Percentiles rank a stretch among this genome's conserved stretches.
These are phyloP conservation scores for Elaphurus davidianus DNA, from an alignment of 2,113 vertebrate species.

Conservation along the genomic window DNA sequence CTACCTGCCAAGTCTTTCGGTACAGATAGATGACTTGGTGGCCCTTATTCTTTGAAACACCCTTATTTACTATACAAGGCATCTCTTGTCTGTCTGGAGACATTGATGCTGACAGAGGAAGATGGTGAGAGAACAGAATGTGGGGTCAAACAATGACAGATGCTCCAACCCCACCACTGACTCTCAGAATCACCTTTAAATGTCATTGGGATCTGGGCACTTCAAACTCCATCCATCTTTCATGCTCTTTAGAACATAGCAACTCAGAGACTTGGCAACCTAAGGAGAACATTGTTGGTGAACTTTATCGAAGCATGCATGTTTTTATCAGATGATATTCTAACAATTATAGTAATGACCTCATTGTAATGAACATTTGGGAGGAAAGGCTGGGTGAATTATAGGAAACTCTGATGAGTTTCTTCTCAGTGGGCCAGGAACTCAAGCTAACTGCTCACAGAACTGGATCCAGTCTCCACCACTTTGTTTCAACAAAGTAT, in stretches of 20 bases:
- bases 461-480: neutral
- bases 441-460: neutral
- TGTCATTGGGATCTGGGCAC: neutral
- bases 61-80: neutral
- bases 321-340: neutral
- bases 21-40: conserved; percentile 7
- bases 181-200: neutral
- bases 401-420: neutral
- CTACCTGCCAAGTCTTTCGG: conserved; percentile 44
- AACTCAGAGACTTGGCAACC: neutral
- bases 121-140: neutral
- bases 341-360: neutral
- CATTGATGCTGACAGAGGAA: neutral
- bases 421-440: neutral
- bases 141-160: neutral
- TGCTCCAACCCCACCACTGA: neutral
- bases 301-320: neutral
- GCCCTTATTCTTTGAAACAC: conserved; percentile 12
- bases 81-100: neutral
- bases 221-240: neutral
- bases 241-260: neutral
- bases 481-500: neutral
- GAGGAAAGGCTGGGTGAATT: neutral
- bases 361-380: neutral
- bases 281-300: neutral